phyloP scores from a whole-genome alignment of 2,797 vertebrate genomes.

The Eulemur albifrons region DNA sequence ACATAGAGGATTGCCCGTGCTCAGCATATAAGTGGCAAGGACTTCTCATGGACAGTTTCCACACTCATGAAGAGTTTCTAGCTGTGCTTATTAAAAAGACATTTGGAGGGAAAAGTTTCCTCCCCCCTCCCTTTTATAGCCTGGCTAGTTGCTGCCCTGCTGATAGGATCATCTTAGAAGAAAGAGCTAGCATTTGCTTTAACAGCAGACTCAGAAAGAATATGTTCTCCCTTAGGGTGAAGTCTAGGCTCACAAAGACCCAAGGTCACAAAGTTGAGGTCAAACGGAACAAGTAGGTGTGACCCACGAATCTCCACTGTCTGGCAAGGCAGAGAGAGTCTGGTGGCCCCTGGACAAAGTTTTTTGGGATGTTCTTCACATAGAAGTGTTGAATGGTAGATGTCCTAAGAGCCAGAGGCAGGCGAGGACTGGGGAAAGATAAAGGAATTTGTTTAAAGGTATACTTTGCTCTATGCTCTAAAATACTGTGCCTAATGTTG shows the following conservation, averaged over 20 bases:
- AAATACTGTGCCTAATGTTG: slow-evolving; percentile 63
- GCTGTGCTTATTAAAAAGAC: slow-evolving; percentile 38
- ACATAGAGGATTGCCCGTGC: neutral
- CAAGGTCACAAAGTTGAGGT: neutral
- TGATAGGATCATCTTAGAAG: slow-evolving; percentile 27
- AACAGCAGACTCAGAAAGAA: neutral
- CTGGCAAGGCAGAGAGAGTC: slow-evolving; percentile 2
- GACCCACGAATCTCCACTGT: neutral
- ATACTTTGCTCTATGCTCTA: slow-evolving; percentile 61
- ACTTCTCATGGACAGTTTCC: slow-evolving; percentile 3
- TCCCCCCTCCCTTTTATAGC: neutral
- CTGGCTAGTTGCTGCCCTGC: neutral
- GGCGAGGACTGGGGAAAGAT: slow-evolving; percentile 15
- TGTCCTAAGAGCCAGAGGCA: slow-evolving; percentile 14
- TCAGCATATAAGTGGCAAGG: neutral
- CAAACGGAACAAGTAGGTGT: neutral
- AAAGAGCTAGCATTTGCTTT: slow-evolving; percentile 21
- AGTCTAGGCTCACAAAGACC: neutral
- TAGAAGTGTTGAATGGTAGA: neutral
- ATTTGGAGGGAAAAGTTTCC: neutral
- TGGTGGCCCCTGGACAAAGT: neutral
- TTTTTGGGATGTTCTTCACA: neutral
- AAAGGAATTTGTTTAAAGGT: slow-evolving; percentile 66
- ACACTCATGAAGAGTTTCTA: neutral
- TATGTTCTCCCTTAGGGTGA: neutral